Conservation (phyloP, 2,113 vertebrate genomes). For the Callaeas wilsoni region DNA sequence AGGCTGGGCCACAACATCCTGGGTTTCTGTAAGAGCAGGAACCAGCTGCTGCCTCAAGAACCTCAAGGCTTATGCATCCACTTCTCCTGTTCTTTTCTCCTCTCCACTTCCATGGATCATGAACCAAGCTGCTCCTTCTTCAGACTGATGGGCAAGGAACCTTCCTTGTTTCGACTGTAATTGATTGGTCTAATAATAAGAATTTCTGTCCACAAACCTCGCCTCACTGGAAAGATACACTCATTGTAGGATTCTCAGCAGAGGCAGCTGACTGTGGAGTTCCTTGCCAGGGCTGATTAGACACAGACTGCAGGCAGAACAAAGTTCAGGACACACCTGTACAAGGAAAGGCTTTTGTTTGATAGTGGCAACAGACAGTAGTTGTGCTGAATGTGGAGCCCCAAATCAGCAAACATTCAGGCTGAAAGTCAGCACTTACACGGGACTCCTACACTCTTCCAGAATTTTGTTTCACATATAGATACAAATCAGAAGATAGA, state of each 20-base stretch:
- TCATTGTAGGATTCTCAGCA: neutral
- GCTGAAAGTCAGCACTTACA: neutral
- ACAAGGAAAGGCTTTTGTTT: neutral
- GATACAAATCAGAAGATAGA: neutral
- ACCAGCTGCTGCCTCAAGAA: neutral
- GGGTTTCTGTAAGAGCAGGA: neutral
- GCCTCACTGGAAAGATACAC: neutral
- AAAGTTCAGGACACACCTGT: slow-evolving; percentile 22
- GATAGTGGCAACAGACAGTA: neutral
- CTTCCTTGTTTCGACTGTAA: neutral
- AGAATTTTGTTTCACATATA: neutral
- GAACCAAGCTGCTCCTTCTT: neutral
- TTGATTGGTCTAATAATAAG: neutral
- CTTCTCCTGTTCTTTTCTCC: neutral
- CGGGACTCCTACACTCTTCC: neutral
- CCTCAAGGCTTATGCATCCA: neutral
- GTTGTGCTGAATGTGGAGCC: neutral
- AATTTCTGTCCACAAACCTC: neutral
- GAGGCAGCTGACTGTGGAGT: neutral
- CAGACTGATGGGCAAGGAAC: fast-evolving
- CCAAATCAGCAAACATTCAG: fast-evolving
- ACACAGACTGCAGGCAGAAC: neutral
- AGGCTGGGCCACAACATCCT: neutral
- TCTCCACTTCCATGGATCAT: fast-evolving
- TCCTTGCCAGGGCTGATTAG: neutral